Evolutionary conservation across 2,797 vertebrate genomes (phyloP).

Genomic region (Acestrorhynchus altus): DNA sequence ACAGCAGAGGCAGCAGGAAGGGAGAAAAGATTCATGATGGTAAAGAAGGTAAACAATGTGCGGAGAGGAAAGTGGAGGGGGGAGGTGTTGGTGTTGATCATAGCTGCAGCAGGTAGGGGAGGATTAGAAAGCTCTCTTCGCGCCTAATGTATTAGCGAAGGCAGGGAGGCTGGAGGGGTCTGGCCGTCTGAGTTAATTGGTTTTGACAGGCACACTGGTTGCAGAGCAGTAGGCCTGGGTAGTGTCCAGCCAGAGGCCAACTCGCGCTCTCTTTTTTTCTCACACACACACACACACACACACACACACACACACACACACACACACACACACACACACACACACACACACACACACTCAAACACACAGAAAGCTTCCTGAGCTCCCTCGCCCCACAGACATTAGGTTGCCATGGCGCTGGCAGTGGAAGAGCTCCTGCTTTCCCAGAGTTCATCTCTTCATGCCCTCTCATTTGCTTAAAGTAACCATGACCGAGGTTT

Average conservation of each 20-base stretch:
- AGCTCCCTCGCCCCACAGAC: conserved; percentile 8
- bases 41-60: conserved; percentile 45
- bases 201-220: conserved; percentile 57
- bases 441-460: conserved; percentile 45
- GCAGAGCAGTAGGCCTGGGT: conserved; percentile 53
- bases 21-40: conserved; percentile 61
- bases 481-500: conserved; percentile 40
- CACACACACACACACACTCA: conserved; percentile 34
- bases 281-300: conserved; percentile 39
- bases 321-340: conserved; percentile 32
- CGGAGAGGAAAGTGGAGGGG: conserved; percentile 13
- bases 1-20: conserved; percentile 40
- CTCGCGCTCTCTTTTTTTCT: conserved; percentile 16
- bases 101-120: conserved; percentile 55
- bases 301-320: conserved; percentile 37
- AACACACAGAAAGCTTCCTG: conserved; percentile 29
- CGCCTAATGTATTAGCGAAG: conserved; percentile 36
- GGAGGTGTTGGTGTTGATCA: conserved; percentile 47
- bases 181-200: conserved; percentile 56
- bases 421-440: conserved; percentile 33
- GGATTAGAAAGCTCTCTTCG: conserved; percentile 38
- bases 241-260: conserved; percentile 49
- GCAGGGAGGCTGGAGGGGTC: conserved; percentile 39
- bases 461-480: conserved; percentile 38
- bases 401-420: conserved; percentile 42